Base-by-base conservation (phyloP, 2,113 vertebrate genomes). In the Rhynchomys soricoides region DNA sequence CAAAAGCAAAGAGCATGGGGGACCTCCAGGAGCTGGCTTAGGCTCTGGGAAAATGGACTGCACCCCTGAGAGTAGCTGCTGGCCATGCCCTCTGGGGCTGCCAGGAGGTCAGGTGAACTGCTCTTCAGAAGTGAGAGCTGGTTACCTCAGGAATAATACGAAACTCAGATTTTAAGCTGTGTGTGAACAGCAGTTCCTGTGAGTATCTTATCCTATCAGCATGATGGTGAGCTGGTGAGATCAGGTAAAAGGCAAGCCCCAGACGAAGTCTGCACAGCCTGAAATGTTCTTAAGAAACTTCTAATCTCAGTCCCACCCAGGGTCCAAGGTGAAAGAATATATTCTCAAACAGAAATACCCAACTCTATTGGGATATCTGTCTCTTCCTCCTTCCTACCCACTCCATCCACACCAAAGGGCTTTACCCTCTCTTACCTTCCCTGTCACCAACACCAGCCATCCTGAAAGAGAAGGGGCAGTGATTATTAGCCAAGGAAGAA, bases 401-500 rank as follows among this genome's bases (percentile, higher is more conserved):
- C 37, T 50, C 57, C 22, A 2, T 7, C 74, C 29, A n/a, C 40
- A 5, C 4, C 3, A 3, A n/a, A 79, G 22, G 43, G 89, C 29
- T n/a, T n/a, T 48, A 78, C 66, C 52, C 21, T 88, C 68, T 95
- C 93, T 85, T 94, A 98, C 98, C 98, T 97, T 93, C 97, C 59
- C 95, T 68, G 78, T 78, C 48, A 62, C 95, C 95, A 7, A 90
- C 2, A 24, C 89, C 83, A 82, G 96, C 86, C 97, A 98, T 97
- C 94, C 98, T 98, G 83, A 86, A 97, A 96, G 89, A 96, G 68
- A 93, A 8, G 15, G 26, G 64, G 48, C 64, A 52, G 21, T 48
- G 86, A 62, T 15, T 31, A 19, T 81, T 17, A 96, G 82, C 55
- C 34, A 64, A 89, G 50, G 48, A 9, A 26, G 82, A 34, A 40